These are phyloP conservation scores for Carabus problematicus DNA, from an alignment of 2,888 invertebrate genomes.

Conservation along the genomic window DNA sequence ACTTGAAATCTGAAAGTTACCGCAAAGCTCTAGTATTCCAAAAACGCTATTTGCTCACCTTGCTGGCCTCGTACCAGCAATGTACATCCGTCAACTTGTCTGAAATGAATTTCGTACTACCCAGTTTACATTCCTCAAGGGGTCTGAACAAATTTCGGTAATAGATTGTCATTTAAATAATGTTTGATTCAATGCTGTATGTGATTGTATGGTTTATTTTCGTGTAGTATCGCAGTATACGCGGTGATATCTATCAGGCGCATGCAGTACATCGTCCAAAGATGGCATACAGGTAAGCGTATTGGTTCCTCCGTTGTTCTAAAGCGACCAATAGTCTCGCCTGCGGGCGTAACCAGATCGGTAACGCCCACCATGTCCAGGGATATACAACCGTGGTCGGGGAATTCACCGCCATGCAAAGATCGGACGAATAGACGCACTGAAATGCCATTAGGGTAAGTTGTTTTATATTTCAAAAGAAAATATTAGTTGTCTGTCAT, in stretches of 20 bases:
- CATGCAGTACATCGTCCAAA: conserved; percentile 70
- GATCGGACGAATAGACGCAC: conserved; percentile 28
- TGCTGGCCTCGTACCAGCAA: conserved; percentile 61
- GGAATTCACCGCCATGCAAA: conserved; percentile 44
- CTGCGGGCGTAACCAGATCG: neutral
- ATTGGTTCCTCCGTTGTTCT: conserved; percentile 58
- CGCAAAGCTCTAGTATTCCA: conserved; percentile 89
- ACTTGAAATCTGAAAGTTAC: conserved; percentile 82
- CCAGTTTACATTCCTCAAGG: conserved; percentile 2
- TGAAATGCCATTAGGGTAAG: conserved; percentile 32
- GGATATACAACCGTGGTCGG: conserved; percentile 40
- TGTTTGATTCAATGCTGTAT: neutral
- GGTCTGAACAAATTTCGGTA: conserved; percentile 36
- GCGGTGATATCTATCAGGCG: conserved; percentile 67
- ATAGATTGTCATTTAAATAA: neutral
- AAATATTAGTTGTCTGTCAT: neutral
- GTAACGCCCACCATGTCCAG: neutral
- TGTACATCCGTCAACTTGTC: conserved; percentile 44
- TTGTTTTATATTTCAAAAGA: conserved; percentile 10
- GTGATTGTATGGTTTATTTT: conserved; percentile 12
- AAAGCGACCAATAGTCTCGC: conserved; percentile 31
- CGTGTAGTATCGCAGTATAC: conserved; percentile 63
- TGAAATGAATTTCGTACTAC: conserved; percentile 20
- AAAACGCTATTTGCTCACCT: conserved; percentile 83
- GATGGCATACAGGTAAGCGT: conserved; percentile 69